A percentile compares a stretch with the other conserved stretches of the same genome.
phyloP scores from a whole-genome alignment of 2,797 vertebrate species.

The Leptodactylus fallax region DNA sequence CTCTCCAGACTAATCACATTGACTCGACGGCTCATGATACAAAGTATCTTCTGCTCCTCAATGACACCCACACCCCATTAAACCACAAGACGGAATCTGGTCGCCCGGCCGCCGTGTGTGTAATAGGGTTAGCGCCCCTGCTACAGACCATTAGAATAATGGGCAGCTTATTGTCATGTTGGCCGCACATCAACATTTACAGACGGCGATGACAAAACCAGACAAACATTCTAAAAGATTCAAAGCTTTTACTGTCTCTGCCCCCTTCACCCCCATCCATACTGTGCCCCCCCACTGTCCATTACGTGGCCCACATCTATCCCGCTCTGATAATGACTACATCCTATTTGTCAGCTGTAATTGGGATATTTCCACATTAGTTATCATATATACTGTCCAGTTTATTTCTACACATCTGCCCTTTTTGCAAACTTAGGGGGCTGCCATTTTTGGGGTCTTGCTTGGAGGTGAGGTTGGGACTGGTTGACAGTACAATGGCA shows the following conservation, averaged over 20 bases:
- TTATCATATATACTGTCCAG: neutral
- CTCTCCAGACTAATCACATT: constrained; percentile 8
- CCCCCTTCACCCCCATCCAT: neutral
- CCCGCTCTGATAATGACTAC: neutral
- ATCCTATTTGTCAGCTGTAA: neutral
- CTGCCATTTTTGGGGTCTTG: too few species aligned
- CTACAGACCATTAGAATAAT: constrained; percentile 24
- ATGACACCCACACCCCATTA: constrained; percentile 4
- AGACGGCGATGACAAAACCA: constrained; percentile 1
- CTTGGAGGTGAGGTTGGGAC: too few species aligned
- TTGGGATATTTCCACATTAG: neutral
- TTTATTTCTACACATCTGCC: too few species aligned
- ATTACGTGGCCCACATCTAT: neutral
- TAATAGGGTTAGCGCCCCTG: constrained; percentile 21
- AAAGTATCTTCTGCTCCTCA: neutral
- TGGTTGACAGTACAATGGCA: too few species aligned
- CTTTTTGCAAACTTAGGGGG: too few species aligned
- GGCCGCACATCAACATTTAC: constrained; percentile 12
- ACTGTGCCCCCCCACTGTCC: neutral
- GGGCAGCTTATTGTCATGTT: constrained; percentile 14
- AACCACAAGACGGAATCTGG: neutral
- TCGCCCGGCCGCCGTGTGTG: neutral
- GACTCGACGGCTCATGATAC: neutral
- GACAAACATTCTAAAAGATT: neutral
- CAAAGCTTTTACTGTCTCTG: neutral